Evolutionary conservation across 2,113 vertebrate genomes (phyloP).

Genomic region (Ailurus styani): DNA sequence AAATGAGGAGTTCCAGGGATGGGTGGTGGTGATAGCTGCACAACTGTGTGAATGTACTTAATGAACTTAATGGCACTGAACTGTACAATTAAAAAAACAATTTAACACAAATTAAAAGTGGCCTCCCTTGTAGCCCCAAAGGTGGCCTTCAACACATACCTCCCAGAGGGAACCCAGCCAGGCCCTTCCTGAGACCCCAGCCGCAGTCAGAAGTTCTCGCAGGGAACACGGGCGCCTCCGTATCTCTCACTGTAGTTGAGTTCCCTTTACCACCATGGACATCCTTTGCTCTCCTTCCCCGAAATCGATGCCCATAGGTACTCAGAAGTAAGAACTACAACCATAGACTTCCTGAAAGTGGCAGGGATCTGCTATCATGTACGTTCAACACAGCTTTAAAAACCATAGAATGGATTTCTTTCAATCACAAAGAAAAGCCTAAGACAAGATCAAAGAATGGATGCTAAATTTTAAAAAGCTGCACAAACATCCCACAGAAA

Average conservation of each 20-base stretch:
- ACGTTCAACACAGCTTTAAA: background rate
- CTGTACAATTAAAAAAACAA: background rate
- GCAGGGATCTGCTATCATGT: background rate
- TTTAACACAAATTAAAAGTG: background rate
- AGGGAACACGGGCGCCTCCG: background rate
- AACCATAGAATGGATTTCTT: background rate
- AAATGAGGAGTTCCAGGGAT: background rate
- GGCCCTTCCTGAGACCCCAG: background rate
- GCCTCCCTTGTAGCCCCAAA: background rate
- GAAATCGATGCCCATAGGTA: background rate
- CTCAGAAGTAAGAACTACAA: background rate
- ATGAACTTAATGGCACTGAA: background rate
- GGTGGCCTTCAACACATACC: background rate
- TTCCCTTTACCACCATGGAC: background rate
- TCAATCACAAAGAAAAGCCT: background rate
- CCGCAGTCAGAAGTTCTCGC: background rate
- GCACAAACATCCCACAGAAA: background rate
- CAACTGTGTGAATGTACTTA: background rate
- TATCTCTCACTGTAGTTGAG: background rate
- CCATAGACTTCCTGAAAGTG: background rate
- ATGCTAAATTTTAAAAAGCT: background rate
- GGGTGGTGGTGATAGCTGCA: background rate
- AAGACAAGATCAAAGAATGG: background rate
- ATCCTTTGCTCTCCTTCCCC: background rate
- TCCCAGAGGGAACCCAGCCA: background rate